Conservation (phyloP, 2,113 vertebrate species). For the Rhagologus leucostigma region DNA sequence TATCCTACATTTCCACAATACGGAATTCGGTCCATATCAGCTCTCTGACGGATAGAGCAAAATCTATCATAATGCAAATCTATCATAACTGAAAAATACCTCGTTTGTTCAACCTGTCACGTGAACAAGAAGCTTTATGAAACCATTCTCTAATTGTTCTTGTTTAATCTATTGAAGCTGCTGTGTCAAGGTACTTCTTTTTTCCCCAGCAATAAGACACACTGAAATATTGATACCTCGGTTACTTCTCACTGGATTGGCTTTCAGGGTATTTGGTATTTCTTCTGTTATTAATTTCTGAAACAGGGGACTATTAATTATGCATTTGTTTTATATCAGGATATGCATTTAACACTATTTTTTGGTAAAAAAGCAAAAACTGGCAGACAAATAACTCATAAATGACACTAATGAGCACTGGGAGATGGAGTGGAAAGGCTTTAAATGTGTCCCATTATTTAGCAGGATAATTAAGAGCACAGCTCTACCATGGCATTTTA, state of each 20-base stretch:
- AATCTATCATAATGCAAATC: too few relatives aligned
- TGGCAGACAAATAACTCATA: conserved; percentile 72
- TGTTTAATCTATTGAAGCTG: not conserved
- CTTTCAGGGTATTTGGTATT: not conserved
- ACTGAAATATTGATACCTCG: not conserved
- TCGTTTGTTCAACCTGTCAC: not conserved
- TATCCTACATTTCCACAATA: not conserved
- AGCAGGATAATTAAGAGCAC: conserved; percentile 73
- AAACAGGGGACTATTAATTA: conserved; percentile 47
- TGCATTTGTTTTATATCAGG: conserved; percentile 44
- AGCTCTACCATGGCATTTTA: conserved; percentile 70
- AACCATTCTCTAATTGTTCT: not conserved
- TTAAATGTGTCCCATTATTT: conserved; percentile 76
- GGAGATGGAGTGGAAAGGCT: conserved; percentile 74
- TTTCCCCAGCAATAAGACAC: not conserved
- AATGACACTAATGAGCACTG: conserved; percentile 72
- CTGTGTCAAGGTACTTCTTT: not conserved
- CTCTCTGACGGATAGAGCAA: not conserved
- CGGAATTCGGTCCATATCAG: not conserved
- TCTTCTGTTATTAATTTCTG: conserved; percentile 12
- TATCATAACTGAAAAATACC: not conserved
- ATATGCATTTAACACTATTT: conserved; percentile 38
- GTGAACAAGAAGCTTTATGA: not conserved
- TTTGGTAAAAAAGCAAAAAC: conserved; percentile 50
- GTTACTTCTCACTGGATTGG: not conserved